Base-by-base conservation (phyloP, 2,797 vertebrate genomes). In the Gadopsis bispinosus region DNA sequence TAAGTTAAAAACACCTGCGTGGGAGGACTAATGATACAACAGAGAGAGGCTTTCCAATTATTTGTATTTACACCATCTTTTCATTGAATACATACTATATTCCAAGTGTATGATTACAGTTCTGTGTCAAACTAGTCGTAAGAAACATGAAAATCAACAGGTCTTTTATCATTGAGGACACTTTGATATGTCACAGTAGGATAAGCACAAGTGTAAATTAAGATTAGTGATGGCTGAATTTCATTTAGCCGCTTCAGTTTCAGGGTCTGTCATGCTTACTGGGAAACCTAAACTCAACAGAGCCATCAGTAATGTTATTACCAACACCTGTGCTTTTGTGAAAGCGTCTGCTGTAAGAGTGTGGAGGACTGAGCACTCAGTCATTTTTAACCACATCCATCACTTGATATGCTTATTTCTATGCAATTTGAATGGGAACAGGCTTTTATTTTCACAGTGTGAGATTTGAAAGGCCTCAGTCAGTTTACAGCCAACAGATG, bases 391-490 rank as follows among this genome's bases (percentile, higher is more conserved):
- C 4, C 26, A 61, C 17, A 60, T 39, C 22, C 8, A 7, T 68
- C 12, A 48, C 14, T 55, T 29, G 9, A 2, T 58, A 1, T 26
- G 7, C 7, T 20, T 43, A 41, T 61, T 65, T 75, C 6, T 41
- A 60, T 69, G 17, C 43, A 76, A 63, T 71, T 17, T 33, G 0
- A 66, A 58, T 60, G 8, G 53, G 2, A 56, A 70, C 63, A 7
- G 12, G 12, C 1, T 68, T 20, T 35, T 63, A 51, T 60, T 71
- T 83, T 81, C 72, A 75, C 79, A 84, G 86, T 77, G 54, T 53
- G 3, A 63, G 4, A 63, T 68, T 69, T 19, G 45, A 72, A 83
- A 80, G 77, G 80, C 79, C 68, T 75, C 55, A 50, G 47, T 73
- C 10, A 51, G 22, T 63, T 74, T 67, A 29, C 35, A 80, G 73